A percentile compares a stretch with the other conserved stretches of the same genome.
Conservation (phyloP, 1,140 invertebrate genomes). For the Teleopsis dalmanni region DNA sequence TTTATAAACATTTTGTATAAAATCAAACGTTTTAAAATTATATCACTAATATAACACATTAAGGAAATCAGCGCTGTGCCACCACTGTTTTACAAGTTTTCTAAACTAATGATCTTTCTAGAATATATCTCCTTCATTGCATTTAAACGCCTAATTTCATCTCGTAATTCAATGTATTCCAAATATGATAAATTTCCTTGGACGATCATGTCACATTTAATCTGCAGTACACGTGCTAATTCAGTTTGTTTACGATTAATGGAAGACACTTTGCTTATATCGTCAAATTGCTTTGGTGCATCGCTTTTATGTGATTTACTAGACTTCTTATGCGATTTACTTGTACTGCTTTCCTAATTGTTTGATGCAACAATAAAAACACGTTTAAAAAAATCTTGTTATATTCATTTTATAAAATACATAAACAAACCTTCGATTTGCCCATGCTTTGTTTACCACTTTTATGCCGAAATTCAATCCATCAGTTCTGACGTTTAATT, state of each 20-base stretch:
- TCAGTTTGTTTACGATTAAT: slow-evolving; percentile 25
- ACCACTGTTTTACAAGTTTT: not conserved
- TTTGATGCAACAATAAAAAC: no score
- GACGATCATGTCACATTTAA: slow-evolving; percentile 26
- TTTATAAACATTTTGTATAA: no score
- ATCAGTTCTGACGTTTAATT: no score
- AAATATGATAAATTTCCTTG: slow-evolving; percentile 29
- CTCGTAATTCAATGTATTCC: slow-evolving; percentile 28
- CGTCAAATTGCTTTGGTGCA: not conserved
- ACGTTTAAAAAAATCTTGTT: no score
- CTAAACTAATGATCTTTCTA: not conserved
- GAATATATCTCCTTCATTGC: slow-evolving; percentile 22
- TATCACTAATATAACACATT: no score
- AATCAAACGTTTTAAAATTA: no score
- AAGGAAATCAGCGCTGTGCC: not conserved
- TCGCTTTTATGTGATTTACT: not conserved
- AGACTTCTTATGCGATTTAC: slow-evolving; percentile 6
- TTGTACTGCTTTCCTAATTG: not conserved
- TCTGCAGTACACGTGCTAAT: slow-evolving; percentile 21
- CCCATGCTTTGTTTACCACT: no score
- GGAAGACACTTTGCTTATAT: not conserved
- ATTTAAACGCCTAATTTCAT: slow-evolving; percentile 24
- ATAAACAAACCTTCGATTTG: not conserved
- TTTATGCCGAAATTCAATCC: no score
- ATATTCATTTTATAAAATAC: not conserved